phyloP scores from a whole-genome alignment of 2,113 vertebrate species.

The Bubo bubo region DNA sequence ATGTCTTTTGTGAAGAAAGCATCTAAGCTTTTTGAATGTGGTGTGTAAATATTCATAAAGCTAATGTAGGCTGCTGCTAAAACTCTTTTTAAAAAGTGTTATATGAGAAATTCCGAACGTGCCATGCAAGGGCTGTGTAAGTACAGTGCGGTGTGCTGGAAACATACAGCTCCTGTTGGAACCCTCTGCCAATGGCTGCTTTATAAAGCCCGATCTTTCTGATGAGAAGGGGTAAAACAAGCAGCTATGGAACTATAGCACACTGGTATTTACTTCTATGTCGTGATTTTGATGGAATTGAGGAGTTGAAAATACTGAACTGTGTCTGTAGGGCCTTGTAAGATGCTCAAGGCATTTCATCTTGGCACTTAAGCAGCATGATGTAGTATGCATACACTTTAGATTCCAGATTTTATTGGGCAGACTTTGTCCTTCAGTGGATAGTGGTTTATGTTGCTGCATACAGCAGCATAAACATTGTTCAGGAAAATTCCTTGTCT shows the following conservation, averaged over 20 bases:
- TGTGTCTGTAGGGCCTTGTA: neutral
- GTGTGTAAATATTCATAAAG: neutral
- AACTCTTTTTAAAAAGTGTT: neutral
- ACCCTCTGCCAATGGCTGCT: neutral
- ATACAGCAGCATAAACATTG: neutral
- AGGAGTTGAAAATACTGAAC: neutral
- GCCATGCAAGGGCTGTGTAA: neutral
- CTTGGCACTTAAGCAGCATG: neutral
- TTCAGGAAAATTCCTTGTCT: too few relatives aligned
- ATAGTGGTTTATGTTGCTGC: neutral
- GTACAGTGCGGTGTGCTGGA: neutral
- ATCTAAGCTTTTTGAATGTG: neutral
- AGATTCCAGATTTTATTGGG: neutral
- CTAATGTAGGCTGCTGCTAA: neutral
- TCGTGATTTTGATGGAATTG: neutral
- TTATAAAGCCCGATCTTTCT: neutral
- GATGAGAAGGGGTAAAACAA: fast-evolving
- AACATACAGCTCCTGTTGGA: neutral
- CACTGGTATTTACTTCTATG: fast-evolving
- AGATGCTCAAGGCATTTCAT: neutral
- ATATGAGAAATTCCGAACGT: neutral
- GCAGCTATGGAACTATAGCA: neutral
- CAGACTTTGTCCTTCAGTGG: neutral
- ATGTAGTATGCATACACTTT: neutral
- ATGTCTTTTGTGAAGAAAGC: neutral